Conservation (phyloP, 2,797 vertebrate species). For the Hypotaenidia philippensis region DNA sequence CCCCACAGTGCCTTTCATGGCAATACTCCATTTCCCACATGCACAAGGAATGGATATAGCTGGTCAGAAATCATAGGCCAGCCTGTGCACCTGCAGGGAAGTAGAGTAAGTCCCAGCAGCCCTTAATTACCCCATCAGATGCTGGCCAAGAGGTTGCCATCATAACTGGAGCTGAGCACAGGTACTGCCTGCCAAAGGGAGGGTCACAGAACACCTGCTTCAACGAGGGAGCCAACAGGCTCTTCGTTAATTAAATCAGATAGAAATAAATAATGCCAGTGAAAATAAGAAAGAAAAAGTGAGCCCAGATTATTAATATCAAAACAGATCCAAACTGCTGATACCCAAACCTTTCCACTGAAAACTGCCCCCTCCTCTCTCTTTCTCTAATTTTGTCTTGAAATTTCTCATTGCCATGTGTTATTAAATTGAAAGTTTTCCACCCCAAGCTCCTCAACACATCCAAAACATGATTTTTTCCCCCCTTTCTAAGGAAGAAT, state of each 20-base stretch:
- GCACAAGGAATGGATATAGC: neutral
- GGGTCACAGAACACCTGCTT: neutral
- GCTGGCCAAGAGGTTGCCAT: neutral
- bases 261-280: neutral
- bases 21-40: neutral
- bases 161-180: neutral
- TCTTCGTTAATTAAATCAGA: slow-evolving; percentile 39
- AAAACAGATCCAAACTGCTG: slow-evolving; percentile 12
- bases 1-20: neutral
- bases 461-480: neutral
- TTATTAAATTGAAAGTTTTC: neutral
- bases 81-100: neutral
- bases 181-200: slow-evolving; percentile 3
- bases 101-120: neutral
- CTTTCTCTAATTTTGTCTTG: neutral
- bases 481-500: neutral
- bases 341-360: neutral
- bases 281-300: slow-evolving; percentile 5
- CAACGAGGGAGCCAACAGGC: neutral
- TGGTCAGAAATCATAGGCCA: neutral
- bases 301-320: slow-evolving; percentile 6
- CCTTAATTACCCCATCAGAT: neutral
- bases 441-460: neutral
- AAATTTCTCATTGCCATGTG: neutral
- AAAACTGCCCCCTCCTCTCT: neutral